phyloP scores from a whole-genome alignment of 2,113 vertebrate species.

The Geococcyx californianus region DNA sequence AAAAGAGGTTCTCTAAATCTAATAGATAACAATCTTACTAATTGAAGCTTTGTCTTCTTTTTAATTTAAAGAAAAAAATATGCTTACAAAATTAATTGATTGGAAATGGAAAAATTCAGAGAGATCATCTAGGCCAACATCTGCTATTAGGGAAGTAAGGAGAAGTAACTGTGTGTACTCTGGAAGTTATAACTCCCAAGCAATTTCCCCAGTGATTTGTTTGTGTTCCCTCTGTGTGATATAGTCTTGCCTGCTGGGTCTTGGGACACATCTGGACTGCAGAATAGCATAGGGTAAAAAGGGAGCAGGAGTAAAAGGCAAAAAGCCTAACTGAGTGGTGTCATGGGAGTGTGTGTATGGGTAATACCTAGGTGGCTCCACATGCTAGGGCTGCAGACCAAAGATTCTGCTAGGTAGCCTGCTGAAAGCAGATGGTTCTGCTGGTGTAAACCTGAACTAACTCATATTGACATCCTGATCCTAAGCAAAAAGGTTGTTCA shows the following conservation, averaged over 20 bases:
- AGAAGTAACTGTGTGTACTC: background rate
- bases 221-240: background rate
- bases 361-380: background rate
- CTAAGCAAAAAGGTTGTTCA: background rate
- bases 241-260: background rate
- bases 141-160: accelerated
- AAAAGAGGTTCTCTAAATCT: background rate
- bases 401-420: background rate
- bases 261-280: background rate
- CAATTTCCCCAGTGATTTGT: background rate
- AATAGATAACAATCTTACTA: background rate
- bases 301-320: background rate
- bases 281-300: background rate
- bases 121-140: background rate
- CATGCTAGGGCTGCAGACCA: accelerated
- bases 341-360: background rate
- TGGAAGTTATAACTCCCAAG: background rate
- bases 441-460: background rate
- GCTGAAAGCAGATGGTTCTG: background rate
- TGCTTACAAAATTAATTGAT: background rate
- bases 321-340: background rate
- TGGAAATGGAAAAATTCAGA: background rate
- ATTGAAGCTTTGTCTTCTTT: background rate
- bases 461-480: background rate
- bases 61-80: background rate